Conservation (phyloP, 2,113 vertebrate species). For the Catagonus wagneri region DNA sequence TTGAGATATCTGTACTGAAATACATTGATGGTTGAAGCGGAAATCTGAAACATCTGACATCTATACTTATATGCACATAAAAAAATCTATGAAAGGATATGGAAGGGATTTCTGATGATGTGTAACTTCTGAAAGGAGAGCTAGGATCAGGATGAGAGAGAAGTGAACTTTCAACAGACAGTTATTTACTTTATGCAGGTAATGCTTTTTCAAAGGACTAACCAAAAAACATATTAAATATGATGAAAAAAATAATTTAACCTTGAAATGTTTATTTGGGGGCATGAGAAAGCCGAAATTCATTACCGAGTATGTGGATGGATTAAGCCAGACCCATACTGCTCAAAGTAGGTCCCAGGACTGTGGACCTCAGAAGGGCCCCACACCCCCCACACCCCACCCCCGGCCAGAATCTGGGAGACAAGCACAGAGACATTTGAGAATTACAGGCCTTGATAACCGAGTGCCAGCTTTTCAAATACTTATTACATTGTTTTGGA, state of each 20-base stretch:
- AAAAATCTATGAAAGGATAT: neutral
- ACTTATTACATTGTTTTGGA: neutral
- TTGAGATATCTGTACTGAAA: neutral
- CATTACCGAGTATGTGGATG: neutral
- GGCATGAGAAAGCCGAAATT: neutral
- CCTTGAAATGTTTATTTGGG: neutral
- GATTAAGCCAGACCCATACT: neutral
- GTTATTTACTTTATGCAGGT: neutral
- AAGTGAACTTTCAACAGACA: neutral
- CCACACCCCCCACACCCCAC: too few relatives aligned
- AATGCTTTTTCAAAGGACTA: neutral
- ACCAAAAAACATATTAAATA: neutral
- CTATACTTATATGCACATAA: neutral
- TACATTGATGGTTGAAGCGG: conserved; percentile 35
- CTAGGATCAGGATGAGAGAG: neutral
- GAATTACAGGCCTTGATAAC: neutral
- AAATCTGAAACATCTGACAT: neutral
- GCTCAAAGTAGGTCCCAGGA: neutral
- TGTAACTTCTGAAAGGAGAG: neutral
- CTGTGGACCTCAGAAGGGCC: too few relatives aligned
- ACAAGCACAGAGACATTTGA: neutral
- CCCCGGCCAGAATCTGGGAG: neutral
- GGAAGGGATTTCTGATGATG: neutral
- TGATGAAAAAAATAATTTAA: neutral
- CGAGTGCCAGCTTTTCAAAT: conserved; percentile 21